These are phyloP conservation scores for Troilus luridus DNA, from an alignment of 2,888 invertebrate genomes.

Conservation along the genomic window DNA sequence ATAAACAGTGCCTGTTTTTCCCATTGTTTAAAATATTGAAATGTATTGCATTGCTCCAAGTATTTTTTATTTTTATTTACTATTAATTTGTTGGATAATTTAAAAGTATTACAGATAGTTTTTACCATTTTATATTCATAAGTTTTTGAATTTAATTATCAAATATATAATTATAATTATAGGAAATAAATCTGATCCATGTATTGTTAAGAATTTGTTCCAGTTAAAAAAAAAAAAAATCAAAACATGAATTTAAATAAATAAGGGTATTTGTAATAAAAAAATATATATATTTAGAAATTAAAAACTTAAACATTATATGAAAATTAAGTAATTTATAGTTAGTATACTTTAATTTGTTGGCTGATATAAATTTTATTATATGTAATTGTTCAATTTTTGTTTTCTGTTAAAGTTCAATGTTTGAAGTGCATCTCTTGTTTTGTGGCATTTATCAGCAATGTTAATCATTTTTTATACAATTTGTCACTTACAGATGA, in stretches of 20 bases:
- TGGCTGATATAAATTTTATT: background rate
- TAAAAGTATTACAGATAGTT: background rate
- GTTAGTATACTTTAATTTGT: background rate
- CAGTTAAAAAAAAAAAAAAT: background rate
- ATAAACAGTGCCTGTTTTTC: background rate
- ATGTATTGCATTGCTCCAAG: background rate
- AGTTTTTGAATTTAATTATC: background rate
- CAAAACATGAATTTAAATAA: background rate
- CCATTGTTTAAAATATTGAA: background rate
- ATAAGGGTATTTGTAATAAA: background rate
- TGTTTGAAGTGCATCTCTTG: background rate
- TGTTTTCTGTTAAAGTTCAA: background rate
- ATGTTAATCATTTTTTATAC: slow-evolving; percentile 28
- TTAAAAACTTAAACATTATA: background rate
- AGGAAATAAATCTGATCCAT: background rate
- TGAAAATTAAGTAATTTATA: background rate
- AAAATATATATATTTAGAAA: background rate
- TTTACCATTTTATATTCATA: background rate
- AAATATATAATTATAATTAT: background rate
- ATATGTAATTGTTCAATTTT: background rate
- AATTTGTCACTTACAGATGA: background rate
- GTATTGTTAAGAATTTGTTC: background rate
- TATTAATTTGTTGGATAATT: background rate
- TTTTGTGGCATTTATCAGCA: slow-evolving; percentile 41
- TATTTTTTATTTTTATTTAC: background rate